These are phyloP conservation scores for Verasper variegatus DNA, from an alignment of 2,113 vertebrate genomes.

Conservation along the genomic window DNA sequence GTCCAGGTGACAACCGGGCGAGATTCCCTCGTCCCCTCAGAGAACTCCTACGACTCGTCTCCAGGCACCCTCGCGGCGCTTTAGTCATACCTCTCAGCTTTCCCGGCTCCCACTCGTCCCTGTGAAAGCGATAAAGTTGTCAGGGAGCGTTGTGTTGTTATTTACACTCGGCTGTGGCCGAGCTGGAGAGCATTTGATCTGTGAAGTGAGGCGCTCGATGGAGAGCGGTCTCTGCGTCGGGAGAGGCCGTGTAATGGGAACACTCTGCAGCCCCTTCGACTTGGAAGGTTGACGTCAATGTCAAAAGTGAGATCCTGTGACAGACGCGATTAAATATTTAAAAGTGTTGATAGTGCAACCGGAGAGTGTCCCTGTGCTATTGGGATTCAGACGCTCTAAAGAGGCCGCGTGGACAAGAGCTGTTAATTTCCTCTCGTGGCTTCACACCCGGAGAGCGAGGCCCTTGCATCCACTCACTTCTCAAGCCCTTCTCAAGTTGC, in stretches of 20 bases:
- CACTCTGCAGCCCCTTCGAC: slow-evolving; percentile 49
- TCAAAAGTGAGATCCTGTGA: slow-evolving; percentile 79
- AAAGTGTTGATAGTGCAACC: slow-evolving; percentile 74
- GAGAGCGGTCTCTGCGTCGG: slow-evolving; percentile 1
- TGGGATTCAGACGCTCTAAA: slow-evolving; percentile 69
- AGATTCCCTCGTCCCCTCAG: slow-evolving; percentile 30
- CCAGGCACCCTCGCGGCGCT: slow-evolving; percentile 11
- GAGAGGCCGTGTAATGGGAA: slow-evolving; percentile 51
- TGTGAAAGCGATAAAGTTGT: slow-evolving; percentile 29
- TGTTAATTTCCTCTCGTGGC: slow-evolving; percentile 71
- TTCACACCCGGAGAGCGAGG: too few relatives aligned
- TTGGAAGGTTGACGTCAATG: slow-evolving; percentile 77
- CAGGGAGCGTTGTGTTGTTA: slow-evolving; percentile 11
- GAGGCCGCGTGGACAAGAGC: slow-evolving; percentile 78
- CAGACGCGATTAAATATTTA: slow-evolving; percentile 82
- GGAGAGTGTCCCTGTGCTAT: slow-evolving; percentile 64
- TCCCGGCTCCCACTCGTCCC: slow-evolving; percentile 1
- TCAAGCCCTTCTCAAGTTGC: not conserved
- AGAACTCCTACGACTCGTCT: slow-evolving; percentile 29
- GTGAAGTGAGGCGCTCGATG: slow-evolving; percentile 34
- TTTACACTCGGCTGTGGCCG: slow-evolving; percentile 17
- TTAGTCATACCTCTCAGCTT: not conserved
- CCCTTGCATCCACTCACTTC: too few relatives aligned
- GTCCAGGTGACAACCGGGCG: slow-evolving; percentile 62
- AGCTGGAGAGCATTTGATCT: slow-evolving; percentile 38